A percentile compares a stretch with the other conserved stretches of the same genome.
Conservation (phyloP, 2,888 invertebrate genomes). For the Cantharis flavilabris region DNA sequence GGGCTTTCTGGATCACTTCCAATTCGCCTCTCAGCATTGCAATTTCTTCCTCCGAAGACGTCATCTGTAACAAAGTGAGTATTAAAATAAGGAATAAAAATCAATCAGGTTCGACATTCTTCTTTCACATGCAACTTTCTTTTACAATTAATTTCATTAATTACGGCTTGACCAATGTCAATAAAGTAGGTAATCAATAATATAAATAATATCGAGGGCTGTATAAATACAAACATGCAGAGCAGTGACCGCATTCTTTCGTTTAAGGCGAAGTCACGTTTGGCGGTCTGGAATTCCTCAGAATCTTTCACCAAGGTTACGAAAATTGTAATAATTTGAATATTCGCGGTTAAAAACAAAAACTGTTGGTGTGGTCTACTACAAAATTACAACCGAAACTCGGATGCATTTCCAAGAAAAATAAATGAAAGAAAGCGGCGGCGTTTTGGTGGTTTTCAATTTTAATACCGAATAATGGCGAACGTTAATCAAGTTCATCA, state of each 20-base stretch:
- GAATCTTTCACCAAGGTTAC: slow-evolving; percentile 23
- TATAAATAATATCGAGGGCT: slow-evolving; percentile 22
- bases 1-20: slow-evolving; percentile 68
- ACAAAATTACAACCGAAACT: neutral
- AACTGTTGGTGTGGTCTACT: neutral
- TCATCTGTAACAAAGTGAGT: slow-evolving; percentile 63
- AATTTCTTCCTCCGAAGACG: slow-evolving; percentile 64
- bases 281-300: slow-evolving; percentile 31
- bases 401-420: neutral
- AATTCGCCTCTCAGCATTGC: slow-evolving; percentile 66
- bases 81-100: neutral
- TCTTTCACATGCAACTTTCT: neutral
- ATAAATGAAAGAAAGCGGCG: neutral
- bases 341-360: neutral
- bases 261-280: slow-evolving; percentile 33
- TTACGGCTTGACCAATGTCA: neutral
- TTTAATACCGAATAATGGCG: neutral
- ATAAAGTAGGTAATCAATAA: slow-evolving; percentile 12
- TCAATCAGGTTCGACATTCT: neutral
- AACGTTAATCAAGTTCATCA: neutral
- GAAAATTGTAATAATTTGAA: slow-evolving; percentile 23
- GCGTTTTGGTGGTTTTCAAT: neutral
- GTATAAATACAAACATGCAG: slow-evolving; percentile 28
- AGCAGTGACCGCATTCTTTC: slow-evolving; percentile 40
- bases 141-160: neutral